Evolutionary conservation across 1,140 invertebrate genomes (phyloP).

Genomic region (Pseudomyrmex pallidus): DNA sequence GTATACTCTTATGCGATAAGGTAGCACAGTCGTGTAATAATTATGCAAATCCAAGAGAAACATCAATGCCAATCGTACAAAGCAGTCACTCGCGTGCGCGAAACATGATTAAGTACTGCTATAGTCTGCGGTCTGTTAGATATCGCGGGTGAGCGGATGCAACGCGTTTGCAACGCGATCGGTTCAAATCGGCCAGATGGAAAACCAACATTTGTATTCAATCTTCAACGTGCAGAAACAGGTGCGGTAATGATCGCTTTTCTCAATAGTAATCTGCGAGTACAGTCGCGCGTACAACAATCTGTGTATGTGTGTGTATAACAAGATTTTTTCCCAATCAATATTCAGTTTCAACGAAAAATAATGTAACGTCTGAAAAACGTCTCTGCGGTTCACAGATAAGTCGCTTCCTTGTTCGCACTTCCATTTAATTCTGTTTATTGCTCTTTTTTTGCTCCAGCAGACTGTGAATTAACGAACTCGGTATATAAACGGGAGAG

Average conservation of each 20-base stretch:
- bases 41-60: constrained; percentile 38
- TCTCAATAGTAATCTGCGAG: neutral
- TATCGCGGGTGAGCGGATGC: constrained; percentile 20
- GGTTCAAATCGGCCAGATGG: constrained; percentile 22
- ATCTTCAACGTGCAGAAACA: neutral
- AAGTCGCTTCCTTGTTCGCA: neutral
- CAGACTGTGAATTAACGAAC: too few species aligned
- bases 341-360: neutral
- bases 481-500: neutral
- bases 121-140: constrained; percentile 3
- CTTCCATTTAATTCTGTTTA: neutral
- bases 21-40: neutral
- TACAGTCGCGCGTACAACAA: neutral
- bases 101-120: constrained; percentile 36
- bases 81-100: neutral
- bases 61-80: neutral
- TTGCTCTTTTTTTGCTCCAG: too few species aligned
- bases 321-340: neutral
- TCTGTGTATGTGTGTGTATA: too few species aligned
- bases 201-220: constrained; percentile 33
- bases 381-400: too few species aligned
- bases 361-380: neutral
- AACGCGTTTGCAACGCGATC: constrained; percentile 11
- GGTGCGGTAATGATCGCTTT: neutral
- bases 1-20: neutral